Percentiles rank a stretch among this genome's conserved stretches.
Evolutionary conservation across 2,888 invertebrate genomes (phyloP).

Genomic region (Pseudoips prasinana): DNA sequence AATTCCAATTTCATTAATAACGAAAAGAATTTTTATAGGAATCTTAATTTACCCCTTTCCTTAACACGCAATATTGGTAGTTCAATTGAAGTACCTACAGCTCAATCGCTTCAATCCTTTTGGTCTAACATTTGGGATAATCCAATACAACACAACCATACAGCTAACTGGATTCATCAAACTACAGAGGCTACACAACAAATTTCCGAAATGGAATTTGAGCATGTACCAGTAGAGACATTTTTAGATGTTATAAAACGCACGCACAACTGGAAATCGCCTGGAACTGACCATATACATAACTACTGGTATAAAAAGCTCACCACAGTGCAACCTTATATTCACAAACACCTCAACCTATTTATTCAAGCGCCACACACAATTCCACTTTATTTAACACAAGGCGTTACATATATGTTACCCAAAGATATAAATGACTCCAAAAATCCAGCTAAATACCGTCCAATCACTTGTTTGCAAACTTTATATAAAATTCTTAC

Average conservation of each 20-base stretch:
- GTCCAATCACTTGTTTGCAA: constrained; percentile 33
- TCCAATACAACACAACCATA: constrained; percentile 1
- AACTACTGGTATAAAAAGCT: constrained; percentile 7
- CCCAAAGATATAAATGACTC: constrained; percentile 19
- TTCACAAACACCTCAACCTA: constrained; percentile 2
- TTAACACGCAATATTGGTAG: too few species aligned
- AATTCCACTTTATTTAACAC: not conserved
- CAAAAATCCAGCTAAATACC: constrained; percentile 26
- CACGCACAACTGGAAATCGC: constrained; percentile 6
- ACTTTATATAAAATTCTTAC: constrained; percentile 31
- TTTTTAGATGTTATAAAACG: constrained; percentile 1
- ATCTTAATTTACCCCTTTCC: too few species aligned
- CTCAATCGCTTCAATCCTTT: not conserved
- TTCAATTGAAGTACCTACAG: too few species aligned
- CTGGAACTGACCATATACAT: constrained; percentile 4
- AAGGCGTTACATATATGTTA: constrained; percentile 18
- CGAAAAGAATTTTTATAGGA: not conserved
- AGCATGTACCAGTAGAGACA: not conserved
- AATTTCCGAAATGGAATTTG: constrained; percentile 1
- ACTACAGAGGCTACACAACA: not conserved
- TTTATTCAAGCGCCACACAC: constrained; percentile 1
- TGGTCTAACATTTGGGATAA: constrained; percentile 7
- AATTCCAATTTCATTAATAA: too few species aligned
- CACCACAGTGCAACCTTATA: constrained; percentile 1
- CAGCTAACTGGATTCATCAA: constrained; percentile 6